Evolutionary conservation across 2,797 vertebrate genomes (phyloP).

Genomic region (Phataginus tetradactyla): DNA sequence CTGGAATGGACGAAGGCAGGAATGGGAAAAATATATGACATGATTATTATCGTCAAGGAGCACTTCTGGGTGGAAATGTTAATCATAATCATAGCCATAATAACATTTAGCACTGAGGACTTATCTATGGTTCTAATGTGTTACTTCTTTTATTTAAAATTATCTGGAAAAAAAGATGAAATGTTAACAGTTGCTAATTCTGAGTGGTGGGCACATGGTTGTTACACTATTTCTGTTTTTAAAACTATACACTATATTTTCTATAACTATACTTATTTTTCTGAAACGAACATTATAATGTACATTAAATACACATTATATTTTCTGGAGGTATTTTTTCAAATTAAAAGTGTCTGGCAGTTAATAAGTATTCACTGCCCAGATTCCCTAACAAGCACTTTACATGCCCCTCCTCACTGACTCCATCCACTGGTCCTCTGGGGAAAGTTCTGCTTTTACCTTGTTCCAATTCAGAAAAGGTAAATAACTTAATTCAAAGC

Average conservation of each 20-base stretch:
- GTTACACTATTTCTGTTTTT: conserved; percentile 23
- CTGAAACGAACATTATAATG: background rate
- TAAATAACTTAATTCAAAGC: conserved; percentile 27
- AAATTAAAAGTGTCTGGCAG: conserved; percentile 5
- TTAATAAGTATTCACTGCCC: background rate
- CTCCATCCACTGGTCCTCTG: background rate
- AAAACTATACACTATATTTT: background rate
- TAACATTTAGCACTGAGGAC: background rate
- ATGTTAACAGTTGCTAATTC: conserved; percentile 24
- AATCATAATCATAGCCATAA: background rate
- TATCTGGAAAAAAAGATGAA: background rate
- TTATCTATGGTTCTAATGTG: background rate
- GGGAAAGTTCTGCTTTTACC: background rate
- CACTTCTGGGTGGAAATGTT: background rate
- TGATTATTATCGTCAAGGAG: background rate
- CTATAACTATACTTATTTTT: background rate
- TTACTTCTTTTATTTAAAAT: conserved; percentile 35
- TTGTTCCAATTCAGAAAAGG: background rate
- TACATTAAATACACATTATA: background rate
- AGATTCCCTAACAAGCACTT: background rate
- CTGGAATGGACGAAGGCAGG: background rate
- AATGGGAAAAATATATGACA: background rate
- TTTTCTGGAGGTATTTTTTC: background rate
- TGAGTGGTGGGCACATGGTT: background rate
- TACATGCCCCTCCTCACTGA: conserved; percentile 20